A percentile compares a stretch with the other conserved stretches of the same genome.
phyloP scores from a whole-genome alignment of 1,140 invertebrate genomes.

The Piezodorus guildinii region DNA sequence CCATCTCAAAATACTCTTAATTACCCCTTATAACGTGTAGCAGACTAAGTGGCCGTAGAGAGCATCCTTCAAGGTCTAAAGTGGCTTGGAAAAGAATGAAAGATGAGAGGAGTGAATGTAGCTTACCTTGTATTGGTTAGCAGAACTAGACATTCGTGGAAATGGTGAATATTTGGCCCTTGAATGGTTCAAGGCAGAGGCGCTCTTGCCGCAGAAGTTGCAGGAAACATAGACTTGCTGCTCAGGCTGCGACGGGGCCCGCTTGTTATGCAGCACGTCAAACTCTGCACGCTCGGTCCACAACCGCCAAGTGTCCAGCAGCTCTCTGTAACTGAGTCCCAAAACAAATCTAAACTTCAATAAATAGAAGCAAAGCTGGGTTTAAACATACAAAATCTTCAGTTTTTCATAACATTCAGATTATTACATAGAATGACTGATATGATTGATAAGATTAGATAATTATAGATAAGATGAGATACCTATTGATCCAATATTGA shows the following conservation, averaged over 20 bases:
- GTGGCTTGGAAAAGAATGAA: no score
- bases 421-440: no score
- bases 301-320: slow-evolving; percentile 68
- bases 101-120: no score
- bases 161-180: slow-evolving; percentile 38
- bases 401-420: no score
- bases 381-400: no score
- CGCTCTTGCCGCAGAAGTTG: slow-evolving; percentile 88
- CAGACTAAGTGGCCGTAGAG: no score
- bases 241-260: slow-evolving; percentile 47
- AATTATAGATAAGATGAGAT: not conserved
- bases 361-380: slow-evolving; percentile 29
- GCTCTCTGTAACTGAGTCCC: slow-evolving; percentile 57
- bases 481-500: slow-evolving; percentile 45
- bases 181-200: slow-evolving; percentile 48
- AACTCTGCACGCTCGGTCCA: slow-evolving; percentile 69
- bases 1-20: no score
- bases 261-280: slow-evolving; percentile 56
- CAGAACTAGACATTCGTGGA: slow-evolving; percentile 38
- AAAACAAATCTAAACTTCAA: no score
- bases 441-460: not conserved
- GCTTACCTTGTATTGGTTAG: slow-evolving; percentile 49
- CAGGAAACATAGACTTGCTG: slow-evolving; percentile 81
- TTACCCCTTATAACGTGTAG: no score
- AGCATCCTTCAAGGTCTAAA: no score